Conservation (phyloP, 1,140 invertebrate species). For the Zaprionus ornatus region DNA sequence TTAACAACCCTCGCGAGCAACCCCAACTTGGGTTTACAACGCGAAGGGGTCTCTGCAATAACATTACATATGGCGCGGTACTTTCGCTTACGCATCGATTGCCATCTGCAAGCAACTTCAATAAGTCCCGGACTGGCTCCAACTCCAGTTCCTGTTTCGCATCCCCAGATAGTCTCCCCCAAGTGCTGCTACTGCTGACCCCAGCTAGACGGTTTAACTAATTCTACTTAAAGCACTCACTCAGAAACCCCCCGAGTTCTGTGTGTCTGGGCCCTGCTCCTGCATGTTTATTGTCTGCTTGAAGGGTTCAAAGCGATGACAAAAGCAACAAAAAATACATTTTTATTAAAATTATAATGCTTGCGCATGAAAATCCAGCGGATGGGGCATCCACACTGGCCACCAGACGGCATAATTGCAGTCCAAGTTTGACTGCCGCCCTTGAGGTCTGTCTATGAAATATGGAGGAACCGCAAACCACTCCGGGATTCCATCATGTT, state of each 20-base stretch:
- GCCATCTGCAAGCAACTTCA: constrained; percentile 54
- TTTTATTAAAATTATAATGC: constrained; percentile 78
- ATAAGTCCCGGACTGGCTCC: constrained; percentile 34
- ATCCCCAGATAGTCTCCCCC: constrained; percentile 16
- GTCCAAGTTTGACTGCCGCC: constrained; percentile 7
- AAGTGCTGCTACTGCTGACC: constrained; percentile 32
- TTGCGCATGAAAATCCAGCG: constrained; percentile 36
- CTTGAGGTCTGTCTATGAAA: constrained; percentile 54
- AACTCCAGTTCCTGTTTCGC: neutral
- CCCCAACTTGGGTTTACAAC: constrained; percentile 20
- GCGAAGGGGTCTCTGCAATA: constrained; percentile 38
- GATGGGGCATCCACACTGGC: constrained; percentile 27
- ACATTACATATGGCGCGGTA: constrained; percentile 54
- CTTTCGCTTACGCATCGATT: constrained; percentile 75
- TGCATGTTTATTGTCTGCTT: constrained; percentile 40
- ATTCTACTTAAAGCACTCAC: constrained; percentile 62
- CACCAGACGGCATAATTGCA: constrained; percentile 48
- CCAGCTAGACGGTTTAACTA: constrained; percentile 41
- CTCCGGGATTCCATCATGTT: constrained; percentile 9
- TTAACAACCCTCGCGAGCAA: constrained; percentile 53
- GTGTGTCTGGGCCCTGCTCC: constrained; percentile 25
- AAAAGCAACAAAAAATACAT: constrained; percentile 49
- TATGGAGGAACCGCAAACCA: constrained; percentile 23
- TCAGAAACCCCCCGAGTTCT: constrained; percentile 38
- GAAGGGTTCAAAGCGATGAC: constrained; percentile 65